Base-by-base conservation (phyloP, 2,113 vertebrate species). In the Caranx melampygus region DNA sequence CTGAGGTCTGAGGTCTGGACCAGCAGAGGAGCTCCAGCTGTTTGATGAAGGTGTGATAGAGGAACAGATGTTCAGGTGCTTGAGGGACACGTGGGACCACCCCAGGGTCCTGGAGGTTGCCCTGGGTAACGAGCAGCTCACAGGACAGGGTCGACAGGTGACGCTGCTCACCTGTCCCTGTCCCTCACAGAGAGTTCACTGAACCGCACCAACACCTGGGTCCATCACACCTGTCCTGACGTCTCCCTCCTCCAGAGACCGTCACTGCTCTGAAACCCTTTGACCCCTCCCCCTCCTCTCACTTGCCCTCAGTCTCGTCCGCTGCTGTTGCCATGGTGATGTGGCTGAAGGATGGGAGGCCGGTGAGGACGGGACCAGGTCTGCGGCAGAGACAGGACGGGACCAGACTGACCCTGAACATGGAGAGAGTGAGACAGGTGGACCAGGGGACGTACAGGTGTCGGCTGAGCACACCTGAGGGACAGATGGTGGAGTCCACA, bases 361-460 rank as follows among this genome's bases (percentile, higher is more conserved):
- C 0, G 0, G 42, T 81, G 61, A 63, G 34, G 61, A 57, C 3
- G 1, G 75, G 81, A 10, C 62, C 40, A 0, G 79, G 82, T 51
- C 45, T 77, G 67, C 68, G 35, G 75, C 85, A 89, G 64, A 75
- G 60, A 75, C 72, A 4, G 58, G 79, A 87, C 0, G 37, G 69
- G 0, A 70, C 69, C 51, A 58, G 73, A 58, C 70, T 81, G 0
- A 81, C 58, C 12, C 71, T 89, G 45, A 60, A 45, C 0, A 6
- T 81, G 31, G 80, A 83, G 65, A 72, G 62, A 12, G 85, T 89
- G 62, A 81, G 66, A 72, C 70, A 2, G 73, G 35, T 20, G 54
- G 79, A 87, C 62, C 14, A 12, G 40, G 85, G 85, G 8, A 44
- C 12, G 0, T 89, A 87, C 79, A 42, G 59, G 33, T 89, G 88